Evolutionary conservation across 1,140 invertebrate genomes (phyloP), one percentile per base, ranked within the genome.

Genomic region (Bombyx mandarina): DNA sequence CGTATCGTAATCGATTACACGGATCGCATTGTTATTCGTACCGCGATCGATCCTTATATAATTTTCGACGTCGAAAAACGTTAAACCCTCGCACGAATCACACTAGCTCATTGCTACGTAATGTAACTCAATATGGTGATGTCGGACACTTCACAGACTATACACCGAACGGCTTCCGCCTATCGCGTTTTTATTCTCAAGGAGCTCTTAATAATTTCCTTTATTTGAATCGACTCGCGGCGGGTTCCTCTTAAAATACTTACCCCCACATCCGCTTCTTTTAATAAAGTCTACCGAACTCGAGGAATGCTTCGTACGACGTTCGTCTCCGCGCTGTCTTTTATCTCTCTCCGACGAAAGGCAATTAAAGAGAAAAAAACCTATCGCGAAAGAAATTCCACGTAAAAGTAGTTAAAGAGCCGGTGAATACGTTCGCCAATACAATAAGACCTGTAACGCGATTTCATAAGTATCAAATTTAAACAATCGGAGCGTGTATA

Each of bases 251-350:
- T 86, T 83, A 86, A 87, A 87, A 87, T 87, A 87, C 84, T 77
- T 86, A 83, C 82, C 82, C 82, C 77, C 69, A 77, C 84, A 87
- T 87, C 84, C 84, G 84, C 76, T 87, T 83, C 84, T 87, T 87
- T 86, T 86, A 87, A 86, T 86, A 87, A 82, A 75, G 72, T 84
- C 75, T 74, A 71, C 82, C 73, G 80, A 81, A 82, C 78, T 78
- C 72, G 77, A 69, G 82, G 81, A 86, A 87, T 86, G 79, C 74
- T 65, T 73, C 77, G 66, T 68, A 69, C 79, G 75, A 73, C 71
- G 67, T 74, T 67, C 73, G 77, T 77, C 77, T 72, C 67, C 75
- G 69, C 70, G 68, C 65, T 67, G 77, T 76, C 80, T 80, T 82
- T 82, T 82, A 87, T 87, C 80, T 84, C 74, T 66, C 73, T 66